Base-by-base conservation (phyloP, 1,140 invertebrate species). In the Akabosia matsudoensis region DNA sequence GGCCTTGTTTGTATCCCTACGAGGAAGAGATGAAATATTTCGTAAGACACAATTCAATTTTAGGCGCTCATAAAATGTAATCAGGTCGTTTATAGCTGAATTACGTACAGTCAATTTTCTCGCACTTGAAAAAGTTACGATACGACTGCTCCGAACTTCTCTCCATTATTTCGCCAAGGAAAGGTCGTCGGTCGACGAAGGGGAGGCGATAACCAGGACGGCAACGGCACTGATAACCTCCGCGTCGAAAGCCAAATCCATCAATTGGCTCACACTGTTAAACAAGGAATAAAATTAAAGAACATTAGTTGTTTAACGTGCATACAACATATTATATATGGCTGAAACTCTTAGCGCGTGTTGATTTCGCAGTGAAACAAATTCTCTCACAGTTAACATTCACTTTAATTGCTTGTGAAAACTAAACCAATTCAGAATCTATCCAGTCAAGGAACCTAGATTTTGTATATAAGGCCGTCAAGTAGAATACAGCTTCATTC, bases 201-300 rank as follows among this genome's bases (percentile, higher is more conserved):
- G 97, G 97, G 76, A 97, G 88, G 78, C 97, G 88, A 83, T 88
- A 95, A 1, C 96, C 94, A 4, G 97, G 96, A 81, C 90, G 89
- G 87, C 97, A 98, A 79, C 94, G 88, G 85, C 95, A 98, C 84
- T 97, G 95, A 86, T 99, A 99, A 28, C 95, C 97, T 74, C 97
- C 97, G 83, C 97, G 88, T 79, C 95, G 87, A 83, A 97, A 97
- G 34, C 97, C 97, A 91, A 92, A 98, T 2, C 97, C 97, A 84
- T 97, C 91, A 28, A 98, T 85, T 0, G 97, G 97, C 86, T 99
- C 97, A 87, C 97, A 99, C 92, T 96, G 22, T 45, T 31, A 75
- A 67, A 33, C 28, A 64, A 33, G 61, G 3, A 70, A 70, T 70
- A 24, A 28, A 14, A 64, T 14, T 64, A 13, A 52, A 52, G 45